A percentile compares a stretch with the other conserved stretches of the same genome.
Evolutionary conservation across 2,888 invertebrate genomes (phyloP).

Genomic region (Lasioglossum malachurum): DNA sequence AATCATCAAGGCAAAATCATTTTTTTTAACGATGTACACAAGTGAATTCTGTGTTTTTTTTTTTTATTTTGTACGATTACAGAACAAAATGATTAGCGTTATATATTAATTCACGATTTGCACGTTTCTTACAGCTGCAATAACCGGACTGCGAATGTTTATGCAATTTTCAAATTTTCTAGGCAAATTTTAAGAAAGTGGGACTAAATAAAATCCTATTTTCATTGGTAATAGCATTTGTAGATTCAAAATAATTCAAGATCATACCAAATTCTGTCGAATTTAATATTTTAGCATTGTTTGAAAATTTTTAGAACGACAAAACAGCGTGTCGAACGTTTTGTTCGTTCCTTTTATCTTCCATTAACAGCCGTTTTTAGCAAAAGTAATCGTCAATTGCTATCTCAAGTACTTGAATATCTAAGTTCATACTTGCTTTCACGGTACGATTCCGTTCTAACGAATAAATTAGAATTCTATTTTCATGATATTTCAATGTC

Average conservation of each 20-base stretch:
- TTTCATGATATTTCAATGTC: not conserved
- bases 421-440: not conserved
- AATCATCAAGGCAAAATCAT: not conserved
- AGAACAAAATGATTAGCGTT: not conserved
- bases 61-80: not conserved
- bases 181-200: too few species aligned
- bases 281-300: too few species aligned
- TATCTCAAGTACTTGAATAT: not conserved
- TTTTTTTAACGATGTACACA: not conserved
- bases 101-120: not conserved
- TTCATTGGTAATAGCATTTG: too few species aligned
- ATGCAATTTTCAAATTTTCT: too few species aligned
- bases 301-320: not conserved
- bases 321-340: not conserved
- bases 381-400: not conserved
- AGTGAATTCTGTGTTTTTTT: not conserved
- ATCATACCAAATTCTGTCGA: too few species aligned
- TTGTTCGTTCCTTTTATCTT: not conserved
- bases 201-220: too few species aligned
- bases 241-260: too few species aligned
- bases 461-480: conserved; percentile 4
- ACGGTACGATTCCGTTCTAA: not conserved
- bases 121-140: not conserved
- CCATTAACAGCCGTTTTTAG: not conserved
- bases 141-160: too few species aligned